Evolutionary conservation across 2,113 vertebrate genomes (phyloP), one percentile per base, ranked within the genome.

Genomic region (Dicaeum eximium): DNA sequence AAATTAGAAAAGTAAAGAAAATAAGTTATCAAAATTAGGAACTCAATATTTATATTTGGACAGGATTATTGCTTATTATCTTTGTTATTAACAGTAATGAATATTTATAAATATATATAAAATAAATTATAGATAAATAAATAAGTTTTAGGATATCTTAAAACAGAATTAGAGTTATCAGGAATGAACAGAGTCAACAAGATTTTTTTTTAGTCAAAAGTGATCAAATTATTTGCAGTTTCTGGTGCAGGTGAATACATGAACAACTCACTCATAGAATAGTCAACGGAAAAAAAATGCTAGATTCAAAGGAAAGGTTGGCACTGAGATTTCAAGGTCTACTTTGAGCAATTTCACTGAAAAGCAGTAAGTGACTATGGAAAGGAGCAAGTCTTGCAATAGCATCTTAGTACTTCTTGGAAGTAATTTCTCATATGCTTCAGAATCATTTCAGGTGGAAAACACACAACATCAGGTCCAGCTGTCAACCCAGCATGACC

Each of bases 401-500:
- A 85, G 2, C 25, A 69, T 18, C 25, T 73, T 42, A 57, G 17
- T 13, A 44, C 14, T 62, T 89, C 7, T 60, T 58, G 38, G 61
- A 88, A 81, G 14, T 4, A 62, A 62, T 79, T 79, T 88, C 16
- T 56, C 33, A 13, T 30, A 30, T 38, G 35, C 6, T 70, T 75
- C 33, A 70, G 69, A 64, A 64, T 70, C 2, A 7, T 40, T 58
- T 69, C 47, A 11, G 21, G 3, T 74, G 48, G 15, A 51, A 74
- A 89, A 51, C 8, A 38, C 0, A 0, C 10, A 44, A 48, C 4
- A 61, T 27, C 18, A 16, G 27, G 35, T 67, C 33, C 35, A 73
- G 38, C 7, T 15, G 2, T 28, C 16, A 79, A 72, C 12, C 8
- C 11, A 61, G 17, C 15, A 51, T 0, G 0, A 38, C 22, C n/a